Conservation (phyloP, 1,140 invertebrate species). For the Drosophila gunungcola region DNA sequence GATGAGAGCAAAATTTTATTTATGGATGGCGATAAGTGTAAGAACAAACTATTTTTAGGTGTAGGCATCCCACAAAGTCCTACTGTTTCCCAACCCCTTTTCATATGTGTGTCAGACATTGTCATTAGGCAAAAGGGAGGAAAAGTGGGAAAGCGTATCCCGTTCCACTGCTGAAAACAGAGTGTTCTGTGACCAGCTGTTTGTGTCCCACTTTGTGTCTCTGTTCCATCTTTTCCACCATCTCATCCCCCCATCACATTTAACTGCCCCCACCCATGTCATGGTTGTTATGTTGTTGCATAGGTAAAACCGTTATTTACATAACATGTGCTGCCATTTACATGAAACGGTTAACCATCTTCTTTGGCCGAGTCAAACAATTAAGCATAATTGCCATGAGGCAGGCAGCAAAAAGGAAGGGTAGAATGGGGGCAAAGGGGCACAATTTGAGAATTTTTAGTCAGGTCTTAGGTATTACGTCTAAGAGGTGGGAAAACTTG, state of each 20-base stretch:
- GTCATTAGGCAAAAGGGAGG: conserved; percentile 22
- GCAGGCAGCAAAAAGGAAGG: neutral
- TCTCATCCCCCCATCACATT: neutral
- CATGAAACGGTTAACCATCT: conserved; percentile 39
- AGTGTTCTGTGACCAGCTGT: conserved; percentile 54
- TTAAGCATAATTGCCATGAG: conserved; percentile 48
- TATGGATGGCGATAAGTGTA: no score
- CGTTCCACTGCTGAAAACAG: conserved; percentile 32
- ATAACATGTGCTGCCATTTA: conserved; percentile 61
- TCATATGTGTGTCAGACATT: conserved; percentile 57
- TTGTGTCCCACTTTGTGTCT: conserved; percentile 18
- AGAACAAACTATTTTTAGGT: neutral
- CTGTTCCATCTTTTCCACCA: conserved; percentile 5
- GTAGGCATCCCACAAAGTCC: conserved; percentile 8
- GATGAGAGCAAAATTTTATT: no score
- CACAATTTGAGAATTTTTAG: conserved; percentile 1
- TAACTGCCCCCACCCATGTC: neutral
- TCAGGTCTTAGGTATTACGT: neutral
- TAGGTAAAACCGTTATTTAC: conserved; percentile 51
- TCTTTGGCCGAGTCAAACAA: conserved; percentile 33
- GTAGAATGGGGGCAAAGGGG: neutral
- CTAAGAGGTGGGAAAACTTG: neutral
- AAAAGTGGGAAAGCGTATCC: conserved; percentile 10
- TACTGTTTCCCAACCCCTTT: conserved; percentile 1
- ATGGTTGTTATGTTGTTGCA: conserved; percentile 19